These are phyloP conservation scores for Drosophila pruinosa DNA, from an alignment of 1,140 invertebrate species.

Conservation along the genomic window DNA sequence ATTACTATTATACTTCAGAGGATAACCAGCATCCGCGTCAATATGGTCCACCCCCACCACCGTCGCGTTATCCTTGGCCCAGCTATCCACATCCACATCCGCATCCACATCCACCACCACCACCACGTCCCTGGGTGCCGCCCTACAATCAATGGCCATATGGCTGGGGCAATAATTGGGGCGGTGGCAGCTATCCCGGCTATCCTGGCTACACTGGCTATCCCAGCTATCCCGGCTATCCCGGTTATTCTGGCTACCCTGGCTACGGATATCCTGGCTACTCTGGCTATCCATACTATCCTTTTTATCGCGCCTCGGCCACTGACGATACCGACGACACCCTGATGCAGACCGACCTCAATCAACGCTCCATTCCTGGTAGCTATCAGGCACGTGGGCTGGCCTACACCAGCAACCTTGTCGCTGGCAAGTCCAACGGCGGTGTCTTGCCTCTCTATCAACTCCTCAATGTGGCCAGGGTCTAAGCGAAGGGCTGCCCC, in stretches of 20 bases:
- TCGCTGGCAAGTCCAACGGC: constrained; percentile 45
- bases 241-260: constrained; percentile 27
- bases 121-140: constrained; percentile 29
- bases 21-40: constrained; percentile 60
- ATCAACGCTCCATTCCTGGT: constrained; percentile 25
- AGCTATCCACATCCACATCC: constrained; percentile 31
- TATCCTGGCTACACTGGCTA: constrained; percentile 36
- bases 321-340: constrained; percentile 36
- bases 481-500: background rate
- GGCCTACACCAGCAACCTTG: constrained; percentile 31
- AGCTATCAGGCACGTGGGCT: constrained; percentile 55
- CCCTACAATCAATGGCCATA: constrained; percentile 50
- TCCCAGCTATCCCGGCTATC: constrained; percentile 27
- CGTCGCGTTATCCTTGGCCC: constrained; percentile 39
- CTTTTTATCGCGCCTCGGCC: constrained; percentile 50
- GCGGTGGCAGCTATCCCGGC: constrained; percentile 4
- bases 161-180: constrained; percentile 24
- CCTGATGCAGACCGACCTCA: background rate
- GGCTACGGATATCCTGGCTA: constrained; percentile 8
- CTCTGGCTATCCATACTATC: constrained; percentile 25
- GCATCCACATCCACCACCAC: constrained; percentile 32
- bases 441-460: constrained; percentile 59
- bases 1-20: constrained; percentile 74
- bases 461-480: constrained; percentile 55
- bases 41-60: constrained; percentile 30